Evolutionary conservation across 2,113 vertebrate genomes (phyloP).

Genomic region (Pontoporia blainvillei): DNA sequence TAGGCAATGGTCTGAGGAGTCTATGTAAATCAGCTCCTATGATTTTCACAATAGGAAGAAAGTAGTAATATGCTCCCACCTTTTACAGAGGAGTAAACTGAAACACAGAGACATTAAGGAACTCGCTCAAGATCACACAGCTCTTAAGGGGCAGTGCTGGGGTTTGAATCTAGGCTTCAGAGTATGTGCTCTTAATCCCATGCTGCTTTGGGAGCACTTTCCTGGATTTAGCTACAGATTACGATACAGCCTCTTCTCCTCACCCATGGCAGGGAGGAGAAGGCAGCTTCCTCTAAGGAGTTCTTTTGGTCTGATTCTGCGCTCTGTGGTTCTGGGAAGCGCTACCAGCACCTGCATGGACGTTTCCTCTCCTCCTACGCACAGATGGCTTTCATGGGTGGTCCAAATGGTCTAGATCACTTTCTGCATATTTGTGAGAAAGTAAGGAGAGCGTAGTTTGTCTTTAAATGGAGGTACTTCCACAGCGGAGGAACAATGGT

Average conservation of each 20-base stretch:
- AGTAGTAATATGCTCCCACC: background rate
- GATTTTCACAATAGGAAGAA: background rate
- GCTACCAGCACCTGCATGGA: background rate
- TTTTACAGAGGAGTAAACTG: background rate
- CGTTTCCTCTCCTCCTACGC: background rate
- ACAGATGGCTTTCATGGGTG: background rate
- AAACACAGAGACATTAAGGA: background rate
- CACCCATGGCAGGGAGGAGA: background rate
- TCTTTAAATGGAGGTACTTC: background rate
- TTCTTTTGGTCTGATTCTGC: background rate
- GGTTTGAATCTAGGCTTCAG: background rate
- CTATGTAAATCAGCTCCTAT: background rate
- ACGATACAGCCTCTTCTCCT: accelerated
- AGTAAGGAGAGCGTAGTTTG: background rate
- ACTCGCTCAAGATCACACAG: background rate
- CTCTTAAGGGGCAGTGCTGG: background rate
- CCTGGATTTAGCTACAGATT: background rate
- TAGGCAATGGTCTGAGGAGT: background rate
- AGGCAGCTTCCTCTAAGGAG: background rate
- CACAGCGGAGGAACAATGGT: background rate
- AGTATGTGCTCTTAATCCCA: background rate
- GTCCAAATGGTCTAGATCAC: background rate
- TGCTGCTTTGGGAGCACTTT: background rate
- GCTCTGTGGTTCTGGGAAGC: background rate
- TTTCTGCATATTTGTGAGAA: background rate